Base-by-base conservation (phyloP, 2,888 invertebrate species). In the Drosophila hamatofila region DNA sequence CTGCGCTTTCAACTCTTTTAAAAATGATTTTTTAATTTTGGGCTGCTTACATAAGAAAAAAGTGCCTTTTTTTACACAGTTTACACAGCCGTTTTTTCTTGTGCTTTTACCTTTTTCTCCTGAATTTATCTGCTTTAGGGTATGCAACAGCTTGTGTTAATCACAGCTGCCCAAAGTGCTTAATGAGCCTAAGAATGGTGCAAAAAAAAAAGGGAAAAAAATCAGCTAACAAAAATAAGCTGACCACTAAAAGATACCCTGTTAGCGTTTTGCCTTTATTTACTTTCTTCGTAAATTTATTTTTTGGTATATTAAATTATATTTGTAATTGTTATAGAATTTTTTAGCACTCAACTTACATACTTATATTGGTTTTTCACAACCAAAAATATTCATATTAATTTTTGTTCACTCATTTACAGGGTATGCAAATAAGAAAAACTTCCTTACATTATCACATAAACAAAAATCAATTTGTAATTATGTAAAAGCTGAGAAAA, bases 61-160 rank as follows among this genome's bases (percentile, higher is more conserved):
- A 48, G 3, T 6, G 18, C 39, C 37, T 48, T 67, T 61, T 41
- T 59, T 25, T 48, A 52, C 9, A 27, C 55, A 51, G 52, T 76
- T 75, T 54, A 54, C 64, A 64, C 30, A 52, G 63, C 69, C 64
- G 18, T 42, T 49, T 16, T 62, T 72, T 62, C 25, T 42, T 42
- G 14, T 54, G 57, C 37, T 48, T 35, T 25, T 48, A 69, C 55
- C 42, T 62, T 62, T 42, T 66, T 71, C 61, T 37, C 46, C 33
- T 18, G n/a, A n/a, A 16, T 44, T 42, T 64, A 64, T 72, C 61
- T 66, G 73, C 72, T 57, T 51, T 42, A 64, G 66, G 79, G 70
- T 61, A 65, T 67, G 88, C 77, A 79, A 76, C 83, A 83, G 83
- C 82, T 83, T 84, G 83, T 88, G 88, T 88, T 83, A 84, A 83